These are phyloP conservation scores for Apantesis nais DNA, from an alignment of 2,888 invertebrate species.

Conservation along the genomic window DNA sequence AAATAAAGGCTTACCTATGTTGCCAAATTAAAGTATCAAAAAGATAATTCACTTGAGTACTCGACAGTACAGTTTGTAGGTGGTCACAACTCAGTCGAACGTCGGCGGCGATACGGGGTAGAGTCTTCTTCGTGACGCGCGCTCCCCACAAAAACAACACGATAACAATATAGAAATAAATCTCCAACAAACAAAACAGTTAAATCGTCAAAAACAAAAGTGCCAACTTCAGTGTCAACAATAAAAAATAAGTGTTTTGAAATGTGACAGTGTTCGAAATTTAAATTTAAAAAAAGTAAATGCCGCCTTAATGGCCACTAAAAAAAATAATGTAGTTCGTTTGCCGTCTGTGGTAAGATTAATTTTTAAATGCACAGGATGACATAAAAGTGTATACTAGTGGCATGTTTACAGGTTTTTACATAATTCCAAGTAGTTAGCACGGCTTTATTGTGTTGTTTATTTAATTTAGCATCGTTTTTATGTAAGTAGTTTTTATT, in stretches of 20 bases:
- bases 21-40: slow-evolving; percentile 50
- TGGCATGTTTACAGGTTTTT: slow-evolving; percentile 82
- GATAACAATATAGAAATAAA: slow-evolving; percentile 51
- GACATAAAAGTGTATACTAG: slow-evolving; percentile 62
- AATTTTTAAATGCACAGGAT: slow-evolving; percentile 65
- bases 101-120: slow-evolving; percentile 61
- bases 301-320: slow-evolving; percentile 69
- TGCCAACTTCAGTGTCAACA: slow-evolving; percentile 47
- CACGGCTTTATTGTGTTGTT: slow-evolving; percentile 57
- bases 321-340: slow-evolving; percentile 81
- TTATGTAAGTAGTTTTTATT: slow-evolving; percentile 42
- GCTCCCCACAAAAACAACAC: slow-evolving; percentile 40
- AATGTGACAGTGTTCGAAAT: slow-evolving; percentile 51
- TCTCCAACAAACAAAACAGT: slow-evolving; percentile 50
- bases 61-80: slow-evolving; percentile 56
- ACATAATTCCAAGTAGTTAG: slow-evolving; percentile 66
- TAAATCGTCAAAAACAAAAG: slow-evolving; percentile 47
- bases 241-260: slow-evolving; percentile 41
- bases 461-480: slow-evolving; percentile 41
- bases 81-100: slow-evolving; percentile 69
- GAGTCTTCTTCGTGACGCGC: slow-evolving; percentile 52
- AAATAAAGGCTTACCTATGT: slow-evolving; percentile 26
- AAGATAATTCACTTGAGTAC: slow-evolving; percentile 50
- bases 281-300: slow-evolving; percentile 42
- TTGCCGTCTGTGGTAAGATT: slow-evolving; percentile 83